Base-by-base conservation (phyloP, 2,888 invertebrate genomes). In the Idaea dimidiata region DNA sequence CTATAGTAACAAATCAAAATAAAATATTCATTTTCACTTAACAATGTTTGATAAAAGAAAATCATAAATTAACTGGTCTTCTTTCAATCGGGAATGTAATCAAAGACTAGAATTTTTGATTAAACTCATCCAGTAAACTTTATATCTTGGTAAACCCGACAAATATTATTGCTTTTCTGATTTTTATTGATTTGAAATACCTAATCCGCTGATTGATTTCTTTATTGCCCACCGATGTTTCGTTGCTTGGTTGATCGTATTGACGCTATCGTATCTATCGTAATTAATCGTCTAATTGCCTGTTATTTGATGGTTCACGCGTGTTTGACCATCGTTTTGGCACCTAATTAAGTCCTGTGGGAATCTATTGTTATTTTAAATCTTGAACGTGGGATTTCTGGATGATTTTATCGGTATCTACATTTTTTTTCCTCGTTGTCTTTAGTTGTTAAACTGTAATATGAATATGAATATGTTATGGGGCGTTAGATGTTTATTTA, bases 161-260 rank as follows among this genome's bases (percentile, higher is more conserved):
- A 71, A 83, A 80, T 79, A 86, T 83, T 86, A 87, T 80, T 77
- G 84, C 83, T 81, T 86, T 89, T 86, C 82, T 84, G 84, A 87
- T 90, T 91, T 72, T 91, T 91, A 92, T 91, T 91, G 91, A 91
- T 91, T 91, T 86, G 90, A 88, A 90, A 91, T 91, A 91, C 84
- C 89, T 90, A 91, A 91, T 90, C 83, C 83, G 75, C 85, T 90
- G 91, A 92, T 92, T 91, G 91, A 92, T 92, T 91, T 90, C 90
- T 91, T 91, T 92, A 92, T 90, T 89, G 91, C 88, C 80, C 73
- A 74, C 81, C 80, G 82, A 82, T 78, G 81, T 81, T 80, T 80
- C 82, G 81, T 70, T 79, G 83, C 81, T 83, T 84, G 86, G 84
- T 86, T 84, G 85, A 81, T 87, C 86, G 81, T 86, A 86, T 89